Percentiles rank a stretch among this genome's conserved stretches.
phyloP scores from a whole-genome alignment of 1,140 invertebrate genomes.

The Pristionchus pacificus region DNA sequence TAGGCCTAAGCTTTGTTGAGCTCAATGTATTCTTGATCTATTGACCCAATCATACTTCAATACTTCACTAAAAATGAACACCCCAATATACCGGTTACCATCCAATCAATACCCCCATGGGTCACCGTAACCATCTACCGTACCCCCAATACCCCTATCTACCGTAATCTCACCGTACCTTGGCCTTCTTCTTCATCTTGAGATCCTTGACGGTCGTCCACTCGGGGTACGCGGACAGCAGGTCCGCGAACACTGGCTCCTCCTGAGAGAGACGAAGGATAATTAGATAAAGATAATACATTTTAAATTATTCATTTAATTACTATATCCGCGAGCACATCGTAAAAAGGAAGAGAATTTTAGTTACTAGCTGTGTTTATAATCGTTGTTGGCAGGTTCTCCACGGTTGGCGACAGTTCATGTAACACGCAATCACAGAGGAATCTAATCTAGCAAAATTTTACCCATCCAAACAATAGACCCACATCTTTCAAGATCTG shows the following conservation, averaged over 20 bases:
- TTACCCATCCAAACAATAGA: neutral
- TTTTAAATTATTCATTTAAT: neutral
- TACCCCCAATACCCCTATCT: neutral
- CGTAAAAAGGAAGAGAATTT: conserved; percentile 9
- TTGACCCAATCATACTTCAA: too few species aligned
- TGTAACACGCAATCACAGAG: too few species aligned
- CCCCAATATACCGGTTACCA: neutral
- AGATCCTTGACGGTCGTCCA: conserved; percentile 28
- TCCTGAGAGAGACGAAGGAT: conserved; percentile 17
- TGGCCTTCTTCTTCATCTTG: neutral
- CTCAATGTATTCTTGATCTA: too few species aligned
- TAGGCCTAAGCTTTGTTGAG: too few species aligned
- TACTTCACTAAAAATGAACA: too few species aligned
- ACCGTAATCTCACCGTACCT: conserved; percentile 19
- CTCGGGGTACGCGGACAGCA: conserved; percentile 24
- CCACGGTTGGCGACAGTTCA: too few species aligned
- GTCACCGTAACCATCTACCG: neutral
- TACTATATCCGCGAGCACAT: neutral
- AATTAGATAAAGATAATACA: neutral
- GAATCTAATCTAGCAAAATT: too few species aligned
- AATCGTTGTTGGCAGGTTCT: too few species aligned
- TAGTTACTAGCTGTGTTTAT: neutral
- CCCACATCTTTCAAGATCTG: too few species aligned
- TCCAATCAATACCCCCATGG: neutral
- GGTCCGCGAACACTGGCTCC: conserved; percentile 17